These are phyloP conservation scores for Echeneis naucrates DNA, from an alignment of 2,797 vertebrate genomes.

Conservation along the genomic window DNA sequence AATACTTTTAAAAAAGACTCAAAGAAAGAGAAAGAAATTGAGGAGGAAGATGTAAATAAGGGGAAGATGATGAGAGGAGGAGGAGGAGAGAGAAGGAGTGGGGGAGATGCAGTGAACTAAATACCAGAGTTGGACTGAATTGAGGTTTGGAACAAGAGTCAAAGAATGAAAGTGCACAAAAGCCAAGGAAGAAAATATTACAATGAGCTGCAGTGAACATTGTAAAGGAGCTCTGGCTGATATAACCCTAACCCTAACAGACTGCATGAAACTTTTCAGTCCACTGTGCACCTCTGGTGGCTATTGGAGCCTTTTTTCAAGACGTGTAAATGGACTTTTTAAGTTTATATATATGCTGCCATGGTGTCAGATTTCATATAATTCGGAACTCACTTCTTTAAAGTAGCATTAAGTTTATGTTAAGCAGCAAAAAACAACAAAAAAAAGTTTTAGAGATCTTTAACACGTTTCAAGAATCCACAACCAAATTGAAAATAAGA, in stretches of 20 bases:
- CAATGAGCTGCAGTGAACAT: not conserved
- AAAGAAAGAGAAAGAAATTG: slow-evolving; percentile 16
- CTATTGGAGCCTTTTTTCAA: not conserved
- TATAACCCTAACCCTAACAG: too few relatives aligned
- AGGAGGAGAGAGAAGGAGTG: not conserved
- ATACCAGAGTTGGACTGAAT: slow-evolving; percentile 21
- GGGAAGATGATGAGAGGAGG: not conserved
- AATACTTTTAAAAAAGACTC: slow-evolving; percentile 19
- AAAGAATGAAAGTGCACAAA: slow-evolving; percentile 28
- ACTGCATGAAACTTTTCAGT: not conserved
- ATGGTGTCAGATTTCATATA: too few relatives aligned
- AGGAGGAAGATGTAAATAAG: not conserved
- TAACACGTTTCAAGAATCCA: too few relatives aligned
- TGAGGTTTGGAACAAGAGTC: slow-evolving; percentile 27
- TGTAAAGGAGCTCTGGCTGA: not conserved
- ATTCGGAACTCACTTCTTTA: too few relatives aligned
- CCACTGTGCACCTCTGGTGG: not conserved
- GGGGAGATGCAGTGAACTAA: slow-evolving; percentile 30
- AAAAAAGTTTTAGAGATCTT: too few relatives aligned
- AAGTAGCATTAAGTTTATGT: too few relatives aligned
- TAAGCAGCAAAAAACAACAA: too few relatives aligned
- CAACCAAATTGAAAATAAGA: too few relatives aligned
- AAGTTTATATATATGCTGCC: not conserved
- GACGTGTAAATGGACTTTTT: not conserved
- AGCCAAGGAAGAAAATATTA: slow-evolving; percentile 1